Percentiles rank a stretch among this genome's conserved stretches.
Evolutionary conservation across 2,888 invertebrate genomes (phyloP).

Genomic region (Perdita meconis): DNA sequence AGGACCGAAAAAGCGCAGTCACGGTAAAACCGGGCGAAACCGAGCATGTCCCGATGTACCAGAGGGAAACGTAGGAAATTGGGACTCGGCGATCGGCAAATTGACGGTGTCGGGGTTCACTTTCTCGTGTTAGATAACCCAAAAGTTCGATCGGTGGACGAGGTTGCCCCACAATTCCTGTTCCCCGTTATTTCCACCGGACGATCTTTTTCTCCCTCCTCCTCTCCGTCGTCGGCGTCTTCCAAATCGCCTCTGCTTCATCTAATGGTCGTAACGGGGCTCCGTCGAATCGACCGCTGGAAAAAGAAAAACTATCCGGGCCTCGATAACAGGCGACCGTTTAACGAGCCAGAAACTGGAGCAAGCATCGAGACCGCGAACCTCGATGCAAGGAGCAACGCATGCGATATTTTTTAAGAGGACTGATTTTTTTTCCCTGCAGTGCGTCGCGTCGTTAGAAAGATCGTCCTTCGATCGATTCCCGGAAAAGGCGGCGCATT

Average conservation of each 20-base stretch:
- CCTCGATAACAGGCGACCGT: constrained; percentile 60
- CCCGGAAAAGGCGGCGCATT: background rate
- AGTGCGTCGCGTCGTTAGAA: no score
- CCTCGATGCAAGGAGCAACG: background rate
- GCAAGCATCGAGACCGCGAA: constrained; percentile 64
- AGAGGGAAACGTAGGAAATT: constrained; percentile 50
- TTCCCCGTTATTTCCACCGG: constrained; percentile 12
- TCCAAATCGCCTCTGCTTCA: constrained; percentile 49
- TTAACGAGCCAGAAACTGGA: constrained; percentile 75
- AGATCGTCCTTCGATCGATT: constrained; percentile 31
- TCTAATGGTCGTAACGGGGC: constrained; percentile 61
- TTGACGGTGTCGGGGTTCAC: constrained; percentile 34
- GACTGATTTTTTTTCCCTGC: no score
- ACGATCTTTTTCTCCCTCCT: background rate
- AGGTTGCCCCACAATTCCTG: constrained; percentile 12
- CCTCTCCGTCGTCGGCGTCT: constrained; percentile 20
- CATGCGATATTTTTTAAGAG: background rate
- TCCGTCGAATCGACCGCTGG: constrained; percentile 23
- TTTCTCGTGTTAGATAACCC: constrained; percentile 66
- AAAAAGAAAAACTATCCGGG: constrained; percentile 6
- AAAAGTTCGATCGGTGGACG: constrained; percentile 34
- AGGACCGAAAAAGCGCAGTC: background rate
- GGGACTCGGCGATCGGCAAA: constrained; percentile 38
- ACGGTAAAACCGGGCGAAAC: constrained; percentile 48
- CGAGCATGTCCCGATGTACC: constrained; percentile 24